phyloP scores from a whole-genome alignment of 2,888 invertebrate genomes.

The Cephus sareptanus region DNA sequence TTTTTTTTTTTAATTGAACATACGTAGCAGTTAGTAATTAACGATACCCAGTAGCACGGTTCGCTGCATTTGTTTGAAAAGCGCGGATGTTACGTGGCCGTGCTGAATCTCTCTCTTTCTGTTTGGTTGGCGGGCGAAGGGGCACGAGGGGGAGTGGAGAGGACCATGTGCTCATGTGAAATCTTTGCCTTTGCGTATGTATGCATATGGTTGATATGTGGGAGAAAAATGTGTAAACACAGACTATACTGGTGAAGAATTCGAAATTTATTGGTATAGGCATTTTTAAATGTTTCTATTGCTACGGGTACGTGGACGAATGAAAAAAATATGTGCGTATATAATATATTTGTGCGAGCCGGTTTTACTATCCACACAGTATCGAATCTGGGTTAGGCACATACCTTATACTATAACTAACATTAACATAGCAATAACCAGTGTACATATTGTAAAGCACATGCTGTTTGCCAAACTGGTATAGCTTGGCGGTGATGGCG shows the following conservation, averaged over 20 bases:
- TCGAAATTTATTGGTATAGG: not conserved
- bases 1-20: too few relatives aligned
- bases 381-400: not conserved
- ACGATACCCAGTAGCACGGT: not conserved
- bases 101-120: not conserved
- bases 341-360: not conserved
- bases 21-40: too few relatives aligned
- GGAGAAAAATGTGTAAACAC: not conserved
- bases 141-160: not conserved
- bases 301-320: too few relatives aligned
- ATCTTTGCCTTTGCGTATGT: not conserved
- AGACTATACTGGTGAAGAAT: not conserved
- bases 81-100: not conserved
- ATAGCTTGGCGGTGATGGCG: not conserved
- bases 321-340: too few relatives aligned
- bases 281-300: not conserved
- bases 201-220: not conserved
- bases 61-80: not conserved
- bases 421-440: not conserved
- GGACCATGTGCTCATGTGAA: not conserved
- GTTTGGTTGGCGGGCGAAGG: not conserved
- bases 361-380: not conserved
- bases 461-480: not conserved
- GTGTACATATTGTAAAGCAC: not conserved
- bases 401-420: not conserved